Percentiles rank a stretch among this genome's conserved stretches.
Conservation (phyloP, 2,797 vertebrate species). For the Champsocephalus esox region DNA sequence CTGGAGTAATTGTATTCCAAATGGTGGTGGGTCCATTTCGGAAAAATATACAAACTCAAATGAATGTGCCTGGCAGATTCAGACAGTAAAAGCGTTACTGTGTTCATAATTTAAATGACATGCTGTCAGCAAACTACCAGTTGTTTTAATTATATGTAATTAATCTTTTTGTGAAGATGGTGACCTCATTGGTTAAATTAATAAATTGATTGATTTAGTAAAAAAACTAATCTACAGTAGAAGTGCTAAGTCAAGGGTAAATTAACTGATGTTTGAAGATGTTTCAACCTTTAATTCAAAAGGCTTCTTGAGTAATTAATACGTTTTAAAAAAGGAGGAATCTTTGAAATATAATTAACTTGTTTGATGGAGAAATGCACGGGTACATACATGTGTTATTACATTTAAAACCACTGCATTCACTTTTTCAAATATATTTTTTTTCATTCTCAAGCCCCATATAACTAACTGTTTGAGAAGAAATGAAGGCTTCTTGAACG, state of each 20-base stretch:
- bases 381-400: not conserved
- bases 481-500: slow-evolving; percentile 12
- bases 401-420: not conserved
- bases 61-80: slow-evolving; percentile 21
- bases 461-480: slow-evolving; percentile 6
- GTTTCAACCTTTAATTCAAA: not conserved
- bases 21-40: slow-evolving; percentile 28
- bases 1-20: slow-evolving; percentile 50
- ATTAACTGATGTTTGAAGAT: not conserved
- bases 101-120: slow-evolving; percentile 16
- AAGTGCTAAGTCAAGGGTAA: not conserved
- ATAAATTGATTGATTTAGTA: not conserved
- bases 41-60: slow-evolving; percentile 43
- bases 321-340: not conserved
- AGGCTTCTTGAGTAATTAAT: not conserved
- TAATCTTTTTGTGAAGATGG: slow-evolving; percentile 17
- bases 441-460: not conserved
- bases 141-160: not conserved
- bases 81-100: slow-evolving; percentile 12
- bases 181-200: slow-evolving; percentile 15
- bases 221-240: not conserved
- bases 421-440: not conserved
- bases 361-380: not conserved
- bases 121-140: slow-evolving; percentile 5
- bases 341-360: not conserved